Evolutionary conservation across 2,888 invertebrate genomes (phyloP), one percentile per base, ranked within the genome.

Genomic region (Chrysomela aeneicollis): DNA sequence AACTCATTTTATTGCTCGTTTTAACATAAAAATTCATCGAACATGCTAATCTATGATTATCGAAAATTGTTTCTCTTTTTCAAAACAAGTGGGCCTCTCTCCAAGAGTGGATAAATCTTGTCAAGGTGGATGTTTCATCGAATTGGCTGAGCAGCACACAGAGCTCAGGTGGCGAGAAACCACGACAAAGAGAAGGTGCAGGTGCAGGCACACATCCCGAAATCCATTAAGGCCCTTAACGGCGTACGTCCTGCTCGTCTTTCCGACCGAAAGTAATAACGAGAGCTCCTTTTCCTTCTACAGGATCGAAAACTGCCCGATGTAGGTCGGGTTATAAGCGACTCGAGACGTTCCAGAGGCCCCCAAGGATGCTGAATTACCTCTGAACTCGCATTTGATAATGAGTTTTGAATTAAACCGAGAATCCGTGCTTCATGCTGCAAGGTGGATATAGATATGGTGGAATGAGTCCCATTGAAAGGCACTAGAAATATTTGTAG

Each of bases 301-400:
- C 63, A 63, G 66, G 61, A 70, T 72, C 70, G 69, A 59, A 63
- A 70, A 72, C 69, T 69, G 68, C 69, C 71, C 72, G 65, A 72
- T 26, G 26, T 69, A 67, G 72, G 63, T 67, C 15, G 42, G 42
- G 15, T 10, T 15, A 15, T 42, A 15, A 42, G 42, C 12, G 42
- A 12, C 12, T 42, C 42, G 42, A 42, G 42, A 42, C 42, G 15
- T 15, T 42, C n/a, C 2, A 1, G 35, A 9, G 26, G 26, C 26
- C 6, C 26, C 26, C 26, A 6, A 26, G 6, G 26, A 6, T 26
- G 26, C 4, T 26, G 6, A 26, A 26, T 26, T 26, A 3, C 26
- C 26, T 26, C 6, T 26, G 26, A 26, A 26, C n/a, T n/a, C n/a
- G n/a, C n/a, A n/a, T n/a, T n/a, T n/a, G n/a, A n/a, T n/a, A n/a